phyloP scores from a whole-genome alignment of 2,113 vertebrate species.

The crab-eating macaque (Macaca fascicularis) region DNA sequence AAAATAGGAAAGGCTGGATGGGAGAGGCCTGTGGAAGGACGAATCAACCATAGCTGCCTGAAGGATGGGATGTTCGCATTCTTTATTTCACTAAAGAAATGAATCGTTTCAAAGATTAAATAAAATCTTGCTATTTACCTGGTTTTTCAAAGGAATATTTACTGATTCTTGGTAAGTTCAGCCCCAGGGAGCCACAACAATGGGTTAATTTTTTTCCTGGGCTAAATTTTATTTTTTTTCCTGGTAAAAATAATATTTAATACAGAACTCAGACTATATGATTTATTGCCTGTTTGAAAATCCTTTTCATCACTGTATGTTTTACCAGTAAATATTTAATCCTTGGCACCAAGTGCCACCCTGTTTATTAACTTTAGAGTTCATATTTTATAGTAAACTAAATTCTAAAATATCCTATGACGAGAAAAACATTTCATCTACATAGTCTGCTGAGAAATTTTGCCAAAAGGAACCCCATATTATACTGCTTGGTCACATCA shows the following conservation, averaged over 20 bases:
- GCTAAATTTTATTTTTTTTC: constrained; percentile 48
- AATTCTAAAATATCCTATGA: constrained; percentile 21
- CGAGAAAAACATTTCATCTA: constrained; percentile 43
- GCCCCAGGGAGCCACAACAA: not conserved
- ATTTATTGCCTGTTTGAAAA: constrained; percentile 78
- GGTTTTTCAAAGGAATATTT: not conserved
- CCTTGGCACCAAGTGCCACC: constrained; percentile 73
- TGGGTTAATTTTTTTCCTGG: constrained; percentile 47
- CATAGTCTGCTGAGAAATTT: not conserved
- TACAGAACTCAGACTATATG: constrained; percentile 57
- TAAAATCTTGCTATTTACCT: constrained; percentile 1
- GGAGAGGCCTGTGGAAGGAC: not conserved
- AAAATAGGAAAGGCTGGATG: not conserved
- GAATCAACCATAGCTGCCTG: not conserved
- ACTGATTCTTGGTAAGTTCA: not conserved
- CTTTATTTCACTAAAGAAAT: not conserved
- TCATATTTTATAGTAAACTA: constrained; percentile 57
- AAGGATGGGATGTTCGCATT: not conserved
- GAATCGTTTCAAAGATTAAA: constrained; percentile 34
- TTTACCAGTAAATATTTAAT: constrained; percentile 81
- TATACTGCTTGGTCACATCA: not conserved
- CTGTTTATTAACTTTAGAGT: constrained; percentile 64
- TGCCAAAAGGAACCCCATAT: not conserved
- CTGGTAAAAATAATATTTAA: constrained; percentile 75
- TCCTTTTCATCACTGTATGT: constrained; percentile 78